Conservation (phyloP, 2,113 vertebrate genomes). For the Chrysochloris asiatica region DNA sequence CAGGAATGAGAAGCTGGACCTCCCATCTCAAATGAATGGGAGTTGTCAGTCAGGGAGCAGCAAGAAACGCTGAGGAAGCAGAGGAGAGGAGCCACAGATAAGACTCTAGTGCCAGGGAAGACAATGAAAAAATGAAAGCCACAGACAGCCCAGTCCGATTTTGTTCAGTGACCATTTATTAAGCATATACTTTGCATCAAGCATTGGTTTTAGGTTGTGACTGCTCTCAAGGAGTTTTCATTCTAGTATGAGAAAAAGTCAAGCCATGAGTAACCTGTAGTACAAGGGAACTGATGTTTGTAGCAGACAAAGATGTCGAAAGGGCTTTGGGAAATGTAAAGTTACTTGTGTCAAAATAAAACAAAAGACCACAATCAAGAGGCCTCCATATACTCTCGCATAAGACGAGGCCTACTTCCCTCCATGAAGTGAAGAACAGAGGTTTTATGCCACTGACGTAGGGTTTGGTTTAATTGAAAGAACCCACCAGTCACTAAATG, state of each 20-base stretch:
- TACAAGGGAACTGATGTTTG: background rate
- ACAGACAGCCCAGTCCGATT: background rate
- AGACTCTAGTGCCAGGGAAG: background rate
- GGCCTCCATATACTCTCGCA: background rate
- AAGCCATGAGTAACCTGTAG: background rate
- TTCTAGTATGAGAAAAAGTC: background rate
- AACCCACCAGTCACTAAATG: background rate
- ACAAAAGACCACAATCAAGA: background rate
- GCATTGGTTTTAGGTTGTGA: background rate
- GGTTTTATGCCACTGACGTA: background rate
- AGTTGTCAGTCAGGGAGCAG: background rate
- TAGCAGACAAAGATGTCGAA: background rate
- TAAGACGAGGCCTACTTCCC: background rate
- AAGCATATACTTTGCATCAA: background rate
- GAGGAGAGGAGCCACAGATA: background rate
- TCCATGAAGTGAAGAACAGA: conserved; percentile 21
- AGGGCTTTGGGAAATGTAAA: background rate
- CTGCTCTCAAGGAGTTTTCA: background rate
- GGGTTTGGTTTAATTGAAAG: conserved; percentile 11
- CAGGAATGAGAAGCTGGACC: background rate
- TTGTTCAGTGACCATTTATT: conserved; percentile 18
- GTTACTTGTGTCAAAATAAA: background rate
- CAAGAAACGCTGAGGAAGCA: background rate
- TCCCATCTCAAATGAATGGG: background rate
- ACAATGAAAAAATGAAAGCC: background rate